These are phyloP conservation scores for Aphodius granarius DNA, from an alignment of 2,888 invertebrate species.

Conservation along the genomic window DNA sequence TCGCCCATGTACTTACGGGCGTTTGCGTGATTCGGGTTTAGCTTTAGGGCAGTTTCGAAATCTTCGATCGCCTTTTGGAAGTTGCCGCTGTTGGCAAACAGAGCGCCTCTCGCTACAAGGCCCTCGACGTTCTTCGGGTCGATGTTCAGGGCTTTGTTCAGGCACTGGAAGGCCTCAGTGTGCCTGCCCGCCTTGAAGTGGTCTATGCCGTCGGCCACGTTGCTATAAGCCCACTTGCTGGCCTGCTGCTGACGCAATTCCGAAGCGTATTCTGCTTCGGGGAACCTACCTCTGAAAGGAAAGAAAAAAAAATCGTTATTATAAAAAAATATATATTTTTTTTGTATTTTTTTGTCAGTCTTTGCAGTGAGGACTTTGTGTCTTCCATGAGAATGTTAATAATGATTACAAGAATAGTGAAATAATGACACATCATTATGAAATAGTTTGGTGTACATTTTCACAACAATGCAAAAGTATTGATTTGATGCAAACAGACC, in stretches of 20 bases:
- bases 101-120: constrained; percentile 85
- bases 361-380: no score
- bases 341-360: no score
- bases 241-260: constrained; percentile 89
- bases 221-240: constrained; percentile 89
- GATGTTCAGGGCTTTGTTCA: constrained; percentile 90
- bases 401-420: no score
- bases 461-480: no score
- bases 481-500: no score
- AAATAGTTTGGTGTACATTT: no score
- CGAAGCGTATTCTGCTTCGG: constrained; percentile 78
- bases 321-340: not conserved
- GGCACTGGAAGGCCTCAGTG: constrained; percentile 92
- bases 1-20: constrained; percentile 94
- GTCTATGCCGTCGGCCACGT: constrained; percentile 92
- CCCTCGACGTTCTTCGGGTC: constrained; percentile 92
- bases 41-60: constrained; percentile 86
- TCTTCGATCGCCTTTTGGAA: constrained; percentile 93
- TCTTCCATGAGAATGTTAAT: no score
- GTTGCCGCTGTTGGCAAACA: constrained; percentile 92
- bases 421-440: no score
- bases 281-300: constrained; percentile 68
- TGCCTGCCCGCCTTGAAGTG: constrained; percentile 92
- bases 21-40: constrained; percentile 89
- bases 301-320: not conserved